Evolutionary conservation across 1,140 invertebrate species (phyloP).

Genomic region (Panagrolaimus sp.): DNA sequence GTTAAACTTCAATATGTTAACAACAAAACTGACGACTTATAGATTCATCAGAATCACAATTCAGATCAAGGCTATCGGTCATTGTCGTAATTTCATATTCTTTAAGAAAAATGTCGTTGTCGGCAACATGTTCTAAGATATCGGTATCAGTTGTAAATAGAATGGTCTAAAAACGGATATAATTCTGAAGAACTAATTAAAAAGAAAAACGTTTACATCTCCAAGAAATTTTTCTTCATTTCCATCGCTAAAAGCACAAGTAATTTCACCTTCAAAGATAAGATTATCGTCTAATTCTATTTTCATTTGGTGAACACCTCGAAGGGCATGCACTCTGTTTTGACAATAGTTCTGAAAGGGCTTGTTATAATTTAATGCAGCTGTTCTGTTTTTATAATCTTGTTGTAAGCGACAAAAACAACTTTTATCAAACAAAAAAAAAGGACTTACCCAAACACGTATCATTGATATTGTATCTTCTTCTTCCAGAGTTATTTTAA

Average conservation of each 20-base stretch:
- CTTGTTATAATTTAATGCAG: neutral
- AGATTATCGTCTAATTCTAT: conserved; percentile 37
- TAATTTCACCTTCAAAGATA: conserved; percentile 43
- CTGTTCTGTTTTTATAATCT: neutral
- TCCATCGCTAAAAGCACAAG: conserved; percentile 38
- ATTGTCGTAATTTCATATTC: conserved; percentile 13
- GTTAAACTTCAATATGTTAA: neutral
- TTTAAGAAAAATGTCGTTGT: conserved; percentile 51
- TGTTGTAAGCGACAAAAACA: neutral
- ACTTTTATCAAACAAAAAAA: no score
- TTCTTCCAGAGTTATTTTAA: conserved; percentile 18
- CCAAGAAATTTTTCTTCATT: conserved; percentile 25
- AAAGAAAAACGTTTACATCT: conserved; percentile 26
- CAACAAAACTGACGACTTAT: neutral
- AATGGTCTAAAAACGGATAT: conserved; percentile 58
- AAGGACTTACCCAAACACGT: conserved; percentile 38
- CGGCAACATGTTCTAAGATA: conserved; percentile 60
- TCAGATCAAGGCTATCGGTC: neutral
- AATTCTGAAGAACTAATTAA: neutral
- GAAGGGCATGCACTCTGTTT: conserved; percentile 38
- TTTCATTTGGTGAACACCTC: conserved; percentile 32
- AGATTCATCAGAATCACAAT: conserved; percentile 3
- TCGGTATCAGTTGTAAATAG: conserved; percentile 61
- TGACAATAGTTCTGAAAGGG: conserved; percentile 41
- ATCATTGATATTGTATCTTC: conserved; percentile 40